Percentiles rank a stretch among this genome's conserved stretches.
Conservation (phyloP, 2,888 invertebrate genomes). For the Cetonia aurata region DNA sequence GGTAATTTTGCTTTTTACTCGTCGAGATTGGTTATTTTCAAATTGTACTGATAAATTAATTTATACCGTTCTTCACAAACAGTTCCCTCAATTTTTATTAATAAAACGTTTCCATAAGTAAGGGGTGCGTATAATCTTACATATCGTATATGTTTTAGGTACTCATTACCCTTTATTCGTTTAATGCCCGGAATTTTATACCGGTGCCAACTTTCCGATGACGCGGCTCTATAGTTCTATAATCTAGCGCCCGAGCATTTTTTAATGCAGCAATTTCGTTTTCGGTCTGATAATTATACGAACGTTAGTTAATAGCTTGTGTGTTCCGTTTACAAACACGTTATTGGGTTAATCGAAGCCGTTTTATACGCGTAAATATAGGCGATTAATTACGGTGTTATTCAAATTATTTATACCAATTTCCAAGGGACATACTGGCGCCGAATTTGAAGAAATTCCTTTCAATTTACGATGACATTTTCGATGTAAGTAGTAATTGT, state of each 20-base stretch:
- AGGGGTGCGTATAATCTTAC: background rate
- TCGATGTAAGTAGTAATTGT: background rate
- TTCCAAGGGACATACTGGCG: background rate
- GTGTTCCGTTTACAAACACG: too few relatives aligned
- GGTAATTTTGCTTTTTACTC: too few relatives aligned
- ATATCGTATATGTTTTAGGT: background rate
- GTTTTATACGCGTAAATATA: too few relatives aligned
- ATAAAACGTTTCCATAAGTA: background rate
- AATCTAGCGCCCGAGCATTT: background rate
- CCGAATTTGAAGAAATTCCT: background rate
- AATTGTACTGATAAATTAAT: too few relatives aligned
- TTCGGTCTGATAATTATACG: constrained; percentile 30
- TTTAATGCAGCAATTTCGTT: constrained; percentile 14
- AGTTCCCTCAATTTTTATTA: too few relatives aligned
- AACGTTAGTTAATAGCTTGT: too few relatives aligned
- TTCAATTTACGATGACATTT: background rate
- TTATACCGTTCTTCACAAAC: too few relatives aligned
- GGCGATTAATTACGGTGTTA: background rate
- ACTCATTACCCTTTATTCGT: constrained; percentile 1
- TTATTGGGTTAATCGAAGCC: too few relatives aligned
- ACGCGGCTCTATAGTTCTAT: background rate
- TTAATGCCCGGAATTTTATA: constrained; percentile 4
- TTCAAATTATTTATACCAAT: background rate
- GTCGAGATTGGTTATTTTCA: too few relatives aligned
- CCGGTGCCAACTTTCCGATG: constrained; percentile 9